phyloP scores from a whole-genome alignment of 2,888 invertebrate species.

The Brachypalpus laphriformis region DNA sequence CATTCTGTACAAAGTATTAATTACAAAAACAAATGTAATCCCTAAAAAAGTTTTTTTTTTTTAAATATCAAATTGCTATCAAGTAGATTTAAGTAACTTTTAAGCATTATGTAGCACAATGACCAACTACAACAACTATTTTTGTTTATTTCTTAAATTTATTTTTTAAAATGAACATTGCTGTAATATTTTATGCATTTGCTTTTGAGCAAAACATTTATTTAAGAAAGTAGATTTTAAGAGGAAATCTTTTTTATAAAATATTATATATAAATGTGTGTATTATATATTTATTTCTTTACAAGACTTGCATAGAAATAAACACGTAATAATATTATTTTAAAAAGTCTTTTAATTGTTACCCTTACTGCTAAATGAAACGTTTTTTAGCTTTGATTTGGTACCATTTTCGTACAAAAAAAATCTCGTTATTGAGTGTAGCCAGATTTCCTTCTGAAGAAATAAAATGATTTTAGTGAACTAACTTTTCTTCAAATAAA shows the following conservation, averaged over 20 bases:
- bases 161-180: conserved; percentile 65
- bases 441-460: too few relatives aligned
- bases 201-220: conserved; percentile 64
- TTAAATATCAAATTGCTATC: conserved; percentile 13
- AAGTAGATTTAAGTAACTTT: conserved; percentile 47
- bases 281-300: conserved; percentile 72
- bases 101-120: conserved; percentile 66
- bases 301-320: conserved; percentile 70
- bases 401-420: too few relatives aligned
- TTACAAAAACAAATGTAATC: conserved; percentile 40
- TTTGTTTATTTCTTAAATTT: conserved; percentile 33
- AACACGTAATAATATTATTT: conserved; percentile 54
- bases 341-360: neutral
- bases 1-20: conserved; percentile 67
- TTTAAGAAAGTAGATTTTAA: conserved; percentile 58
- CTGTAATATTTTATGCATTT: conserved; percentile 73
- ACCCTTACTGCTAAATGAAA: too few relatives aligned
- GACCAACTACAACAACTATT: conserved; percentile 61
- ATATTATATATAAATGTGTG: conserved; percentile 66
- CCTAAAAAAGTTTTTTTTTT: conserved; percentile 23
- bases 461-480: too few relatives aligned
- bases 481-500: too few relatives aligned
- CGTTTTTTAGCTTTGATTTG: neutral
- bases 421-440: too few relatives aligned
- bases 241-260: conserved; percentile 56